Conservation (phyloP, 2,888 invertebrate species). For the Petrolisthes cinctipes region DNA sequence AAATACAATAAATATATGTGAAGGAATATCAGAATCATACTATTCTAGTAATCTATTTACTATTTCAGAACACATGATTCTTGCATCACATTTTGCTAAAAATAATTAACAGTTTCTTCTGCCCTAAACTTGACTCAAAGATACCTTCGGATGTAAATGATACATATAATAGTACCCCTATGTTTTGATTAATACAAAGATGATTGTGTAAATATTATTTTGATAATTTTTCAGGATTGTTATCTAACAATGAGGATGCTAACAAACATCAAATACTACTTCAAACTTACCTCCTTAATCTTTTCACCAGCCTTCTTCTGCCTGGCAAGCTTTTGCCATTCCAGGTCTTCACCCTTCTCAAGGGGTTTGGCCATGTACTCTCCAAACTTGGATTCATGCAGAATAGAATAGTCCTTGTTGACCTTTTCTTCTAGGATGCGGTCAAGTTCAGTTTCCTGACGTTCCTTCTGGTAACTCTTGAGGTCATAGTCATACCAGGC, state of each 20-base stretch:
- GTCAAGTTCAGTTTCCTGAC: conserved; percentile 86
- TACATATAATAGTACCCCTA: too few relatives aligned
- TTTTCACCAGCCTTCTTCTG: conserved; percentile 79
- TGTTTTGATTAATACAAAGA: too few relatives aligned
- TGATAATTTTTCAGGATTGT: too few relatives aligned
- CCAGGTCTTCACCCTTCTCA: conserved; percentile 80
- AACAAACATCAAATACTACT: too few relatives aligned
- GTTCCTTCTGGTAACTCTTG: conserved; percentile 84
- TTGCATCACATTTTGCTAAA: too few relatives aligned
- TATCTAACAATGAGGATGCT: too few relatives aligned
- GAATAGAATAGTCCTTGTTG: conserved; percentile 62
- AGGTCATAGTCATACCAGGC: conserved; percentile 94
- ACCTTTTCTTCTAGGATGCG: conserved; percentile 88
- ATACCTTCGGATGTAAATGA: too few relatives aligned
- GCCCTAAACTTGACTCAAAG: too few relatives aligned
- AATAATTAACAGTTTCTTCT: too few relatives aligned
- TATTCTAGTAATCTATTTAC: too few relatives aligned
- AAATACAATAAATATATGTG: background rate
- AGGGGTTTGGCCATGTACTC: conserved; percentile 69
- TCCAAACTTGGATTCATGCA: conserved; percentile 73
- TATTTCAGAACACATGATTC: too few relatives aligned
- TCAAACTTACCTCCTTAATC: conserved; percentile 58
- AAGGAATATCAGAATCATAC: background rate
- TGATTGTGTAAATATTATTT: too few relatives aligned
- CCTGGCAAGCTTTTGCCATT: conserved; percentile 87